These are phyloP conservation scores for Xiphophorus maculatus DNA, from an alignment of 2,113 vertebrate species.

Conservation along the genomic window DNA sequence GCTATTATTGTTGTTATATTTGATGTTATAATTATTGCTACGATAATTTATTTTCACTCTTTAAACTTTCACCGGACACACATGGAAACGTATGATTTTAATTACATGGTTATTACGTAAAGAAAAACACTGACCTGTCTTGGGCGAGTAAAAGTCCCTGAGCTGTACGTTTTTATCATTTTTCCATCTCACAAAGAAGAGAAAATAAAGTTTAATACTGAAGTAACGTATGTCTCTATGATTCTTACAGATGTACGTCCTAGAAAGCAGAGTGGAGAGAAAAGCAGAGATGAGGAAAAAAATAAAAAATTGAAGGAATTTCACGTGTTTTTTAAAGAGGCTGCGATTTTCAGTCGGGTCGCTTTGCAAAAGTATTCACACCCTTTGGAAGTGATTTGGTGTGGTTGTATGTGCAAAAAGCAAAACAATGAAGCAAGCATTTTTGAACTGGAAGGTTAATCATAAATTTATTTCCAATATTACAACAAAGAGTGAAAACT, in stretches of 20 bases:
- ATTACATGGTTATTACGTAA: constrained; percentile 80
- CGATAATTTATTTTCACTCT: constrained; percentile 87
- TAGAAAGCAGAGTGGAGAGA: background rate
- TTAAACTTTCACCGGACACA: constrained; percentile 80
- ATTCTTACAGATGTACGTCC: background rate
- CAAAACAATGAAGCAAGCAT: background rate
- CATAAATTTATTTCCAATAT: no score
- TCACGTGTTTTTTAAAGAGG: background rate
- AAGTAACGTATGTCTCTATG: constrained; percentile 44
- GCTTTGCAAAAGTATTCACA: background rate
- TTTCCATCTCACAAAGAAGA: constrained; percentile 83
- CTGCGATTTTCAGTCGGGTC: background rate
- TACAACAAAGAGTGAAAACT: no score
- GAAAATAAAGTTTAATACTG: constrained; percentile 84
- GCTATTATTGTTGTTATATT: constrained; percentile 84
- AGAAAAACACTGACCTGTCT: constrained; percentile 80
- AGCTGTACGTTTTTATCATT: constrained; percentile 83
- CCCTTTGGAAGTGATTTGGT: background rate
- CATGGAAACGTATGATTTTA: constrained; percentile 78
- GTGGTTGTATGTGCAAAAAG: background rate
- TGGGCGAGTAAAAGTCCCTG: constrained; percentile 75
- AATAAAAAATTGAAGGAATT: background rate
- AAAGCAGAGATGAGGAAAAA: background rate
- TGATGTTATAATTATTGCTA: constrained; percentile 85
- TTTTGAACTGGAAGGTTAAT: no score